phyloP scores from a whole-genome alignment of 2,113 vertebrate genomes.

The Nansenia antarctica region DNA sequence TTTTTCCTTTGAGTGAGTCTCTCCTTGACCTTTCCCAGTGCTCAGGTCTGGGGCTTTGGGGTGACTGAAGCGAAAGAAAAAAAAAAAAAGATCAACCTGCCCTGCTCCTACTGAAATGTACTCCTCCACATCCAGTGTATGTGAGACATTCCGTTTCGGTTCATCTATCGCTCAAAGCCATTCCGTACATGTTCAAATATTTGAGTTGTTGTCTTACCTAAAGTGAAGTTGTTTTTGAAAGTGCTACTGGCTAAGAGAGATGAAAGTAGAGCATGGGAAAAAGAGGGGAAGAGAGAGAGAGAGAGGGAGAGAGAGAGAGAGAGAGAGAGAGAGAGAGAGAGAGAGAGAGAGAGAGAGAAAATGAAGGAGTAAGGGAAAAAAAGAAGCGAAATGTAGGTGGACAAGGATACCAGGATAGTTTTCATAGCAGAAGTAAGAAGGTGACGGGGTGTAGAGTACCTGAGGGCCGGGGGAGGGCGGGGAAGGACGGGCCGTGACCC shows the following conservation, averaged over 20 bases:
- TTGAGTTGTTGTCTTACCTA: constrained; percentile 72
- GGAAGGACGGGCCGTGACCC: constrained; percentile 70
- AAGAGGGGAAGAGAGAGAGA: constrained; percentile 14
- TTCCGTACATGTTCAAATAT: constrained; percentile 47
- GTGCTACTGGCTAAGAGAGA: constrained; percentile 77
- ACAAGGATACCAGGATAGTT: background rate
- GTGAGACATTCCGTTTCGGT: too few species aligned
- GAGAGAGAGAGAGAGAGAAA: constrained; percentile 6
- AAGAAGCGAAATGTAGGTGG: background rate
- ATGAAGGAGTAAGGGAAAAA: background rate
- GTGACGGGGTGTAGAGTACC: constrained; percentile 45
- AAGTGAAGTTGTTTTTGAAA: constrained; percentile 86
- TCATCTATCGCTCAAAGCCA: constrained; percentile 26
- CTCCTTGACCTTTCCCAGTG: constrained; percentile 52
- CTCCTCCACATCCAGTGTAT: background rate
- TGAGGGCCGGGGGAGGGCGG: constrained; percentile 79
- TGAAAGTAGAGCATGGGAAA: background rate
- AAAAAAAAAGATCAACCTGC: too few species aligned
- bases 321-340: constrained; percentile 10
- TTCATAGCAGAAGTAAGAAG: background rate
- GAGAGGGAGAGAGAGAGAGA: constrained; percentile 9
- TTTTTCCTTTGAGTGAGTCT: constrained; percentile 13
- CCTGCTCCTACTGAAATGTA: background rate
- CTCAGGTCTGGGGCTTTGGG: constrained; percentile 59
- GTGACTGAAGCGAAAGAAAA: too few species aligned